A percentile compares a stretch with the other conserved stretches of the same genome.
phyloP scores from a whole-genome alignment of 2,888 invertebrate genomes.

The Prostheceraeus crozeri region DNA sequence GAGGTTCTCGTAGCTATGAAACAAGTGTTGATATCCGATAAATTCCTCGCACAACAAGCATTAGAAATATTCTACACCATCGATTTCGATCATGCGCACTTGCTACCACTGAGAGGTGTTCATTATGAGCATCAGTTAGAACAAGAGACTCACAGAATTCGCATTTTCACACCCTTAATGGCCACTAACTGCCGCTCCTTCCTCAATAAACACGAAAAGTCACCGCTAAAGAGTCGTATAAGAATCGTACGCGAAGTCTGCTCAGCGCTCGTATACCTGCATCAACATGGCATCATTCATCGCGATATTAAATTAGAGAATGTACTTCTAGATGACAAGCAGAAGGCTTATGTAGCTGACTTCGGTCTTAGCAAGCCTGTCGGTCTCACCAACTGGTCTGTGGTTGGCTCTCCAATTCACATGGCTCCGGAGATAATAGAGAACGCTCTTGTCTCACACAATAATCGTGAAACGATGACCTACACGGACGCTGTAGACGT shows the following conservation, averaged over 20 bases:
- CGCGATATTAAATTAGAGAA: slow-evolving; percentile 26
- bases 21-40: no score
- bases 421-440: slow-evolving; percentile 23
- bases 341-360: slow-evolving; percentile 16
- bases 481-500: slow-evolving; percentile 10
- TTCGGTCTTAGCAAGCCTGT: slow-evolving; percentile 13
- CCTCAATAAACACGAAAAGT: not conserved
- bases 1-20: no score
- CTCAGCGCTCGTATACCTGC: slow-evolving; percentile 12
- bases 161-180: slow-evolving; percentile 1
- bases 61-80: no score
- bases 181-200: not conserved
- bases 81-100: slow-evolving; percentile 16
- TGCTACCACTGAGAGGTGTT: slow-evolving; percentile 2
- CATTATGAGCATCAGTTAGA: not conserved
- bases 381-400: not conserved
- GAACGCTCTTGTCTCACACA: not conserved
- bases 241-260: not conserved
- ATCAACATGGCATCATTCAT: slow-evolving; percentile 20
- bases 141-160: not conserved
- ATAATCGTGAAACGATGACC: no score
- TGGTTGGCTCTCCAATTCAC: slow-evolving; percentile 5
- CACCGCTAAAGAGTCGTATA: not conserved
- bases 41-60: no score
- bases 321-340: slow-evolving; percentile 13